Evolutionary conservation across 2,113 vertebrate genomes (phyloP), one percentile per base, ranked within the genome.

Genomic region (Halcyon senegalensis): DNA sequence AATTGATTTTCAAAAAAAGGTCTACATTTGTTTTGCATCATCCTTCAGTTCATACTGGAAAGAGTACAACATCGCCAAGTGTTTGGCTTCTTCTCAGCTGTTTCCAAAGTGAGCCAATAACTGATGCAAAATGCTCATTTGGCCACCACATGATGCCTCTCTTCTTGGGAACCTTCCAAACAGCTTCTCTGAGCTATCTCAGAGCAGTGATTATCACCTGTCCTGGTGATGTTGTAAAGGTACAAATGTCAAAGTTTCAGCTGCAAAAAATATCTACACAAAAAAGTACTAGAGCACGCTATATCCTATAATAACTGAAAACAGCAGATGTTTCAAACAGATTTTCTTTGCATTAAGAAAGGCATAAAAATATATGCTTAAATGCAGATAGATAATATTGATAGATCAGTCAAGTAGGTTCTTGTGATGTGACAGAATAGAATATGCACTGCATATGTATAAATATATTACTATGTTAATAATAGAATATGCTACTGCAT

Each of bases 21-120:
- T 84, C 53, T 37, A 55, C 95, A 93, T 97, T 96, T 96, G 88
- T 73, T 96, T 96, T 93, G 43, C 69, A 89, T 97, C 91, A 93
- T 80, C 59, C 21, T 90, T 90, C 72, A 89, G 64, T 62, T 93
- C 81, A 50, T 90, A 84, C 64, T 93, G 88, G 74, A 96, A 93
- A 87, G 41, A 90, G 58, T 10, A 60, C 62, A 87, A 50, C 35
- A 21, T 21, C 94, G 68, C 74, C 91, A 94, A 93, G 39, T 35
- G 64, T 94, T 91, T 94, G 93, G 85, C 86, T 89, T 89, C 35
- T 86, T 87, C 91, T 95, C 67, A 92, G 55, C 50, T 82, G 37
- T 96, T 96, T 96, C 72, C 37, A 37, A 91, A 91, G 33, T 39
- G 66, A 90, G 77, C 51, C 64, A 90, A 16, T 46, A 95, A 67